These are phyloP conservation scores for Vidua macroura DNA, from an alignment of 2,113 vertebrate species.

Conservation along the genomic window DNA sequence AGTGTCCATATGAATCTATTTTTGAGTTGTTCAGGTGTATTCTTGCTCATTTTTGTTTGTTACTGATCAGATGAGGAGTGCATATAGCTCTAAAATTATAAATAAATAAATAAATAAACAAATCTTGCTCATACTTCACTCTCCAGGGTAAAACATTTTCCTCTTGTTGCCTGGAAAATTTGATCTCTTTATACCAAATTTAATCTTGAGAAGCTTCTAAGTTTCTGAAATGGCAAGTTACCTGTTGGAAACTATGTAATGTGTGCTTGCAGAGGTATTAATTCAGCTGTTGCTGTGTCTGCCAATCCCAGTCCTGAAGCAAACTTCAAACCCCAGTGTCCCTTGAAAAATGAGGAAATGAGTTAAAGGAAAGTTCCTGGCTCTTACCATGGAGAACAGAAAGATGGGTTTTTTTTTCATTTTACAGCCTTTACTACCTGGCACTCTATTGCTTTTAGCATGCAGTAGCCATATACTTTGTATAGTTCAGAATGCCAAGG, in stretches of 20 bases:
- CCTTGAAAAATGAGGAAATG: neutral
- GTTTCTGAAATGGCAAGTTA: neutral
- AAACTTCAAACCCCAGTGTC: neutral
- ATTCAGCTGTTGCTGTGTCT: neutral
- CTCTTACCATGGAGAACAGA: neutral
- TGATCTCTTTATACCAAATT: neutral
- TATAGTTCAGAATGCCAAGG: neutral
- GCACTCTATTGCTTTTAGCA: neutral
- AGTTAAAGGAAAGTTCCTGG: neutral
- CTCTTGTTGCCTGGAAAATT: neutral
- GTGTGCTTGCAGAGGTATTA: neutral
- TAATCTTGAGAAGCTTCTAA: neutral
- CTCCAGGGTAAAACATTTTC: neutral
- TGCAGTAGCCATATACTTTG: neutral
- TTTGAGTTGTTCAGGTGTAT: neutral
- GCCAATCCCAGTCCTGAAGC: neutral
- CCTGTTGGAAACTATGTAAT: neutral
- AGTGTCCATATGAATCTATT: neutral
- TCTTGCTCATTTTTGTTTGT: neutral
- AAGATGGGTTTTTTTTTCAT: neutral
- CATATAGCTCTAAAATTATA: neutral
- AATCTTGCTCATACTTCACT: neutral
- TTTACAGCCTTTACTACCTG: neutral
- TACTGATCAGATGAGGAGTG: neutral
- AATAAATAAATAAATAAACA: neutral